Evolutionary conservation across 2,797 vertebrate genomes (phyloP).

Genomic region (Rachycentron canadum): DNA sequence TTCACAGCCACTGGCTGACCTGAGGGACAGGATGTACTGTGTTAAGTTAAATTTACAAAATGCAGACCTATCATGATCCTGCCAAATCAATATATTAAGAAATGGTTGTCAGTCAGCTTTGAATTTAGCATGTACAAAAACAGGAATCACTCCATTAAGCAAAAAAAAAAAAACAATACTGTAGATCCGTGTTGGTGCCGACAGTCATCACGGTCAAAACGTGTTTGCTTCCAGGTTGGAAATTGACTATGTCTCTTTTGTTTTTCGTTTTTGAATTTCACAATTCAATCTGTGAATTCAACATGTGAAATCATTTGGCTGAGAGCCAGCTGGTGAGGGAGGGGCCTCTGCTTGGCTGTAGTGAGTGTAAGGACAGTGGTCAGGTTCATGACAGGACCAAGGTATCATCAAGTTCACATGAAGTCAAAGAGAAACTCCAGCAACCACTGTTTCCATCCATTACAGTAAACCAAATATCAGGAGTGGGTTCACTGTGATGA

Average conservation of each 20-base stretch:
- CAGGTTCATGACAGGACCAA: background rate
- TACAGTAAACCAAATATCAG: background rate
- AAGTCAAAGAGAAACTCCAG: background rate
- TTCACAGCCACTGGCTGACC: conserved; percentile 11
- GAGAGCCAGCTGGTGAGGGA: background rate
- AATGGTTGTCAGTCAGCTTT: background rate
- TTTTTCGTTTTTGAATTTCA: too few species aligned
- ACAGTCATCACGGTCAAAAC: background rate
- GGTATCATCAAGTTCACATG: background rate
- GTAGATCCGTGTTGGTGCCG: background rate
- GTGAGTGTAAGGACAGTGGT: background rate
- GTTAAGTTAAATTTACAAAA: background rate
- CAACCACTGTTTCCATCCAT: background rate
- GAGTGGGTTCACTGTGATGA: background rate
- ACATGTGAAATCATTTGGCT: background rate
- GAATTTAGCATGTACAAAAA: too few species aligned
- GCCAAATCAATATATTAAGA: background rate
- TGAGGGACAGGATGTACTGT: conserved; percentile 9
- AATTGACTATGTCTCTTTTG: background rate
- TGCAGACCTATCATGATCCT: background rate
- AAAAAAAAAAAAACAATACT: background rate
- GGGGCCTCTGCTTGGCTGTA: background rate
- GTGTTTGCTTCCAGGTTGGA: background rate
- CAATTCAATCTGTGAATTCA: background rate
- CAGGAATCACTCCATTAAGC: background rate